A percentile compares a stretch with the other conserved stretches of the same genome.
Conservation (phyloP, 2,888 invertebrate species). For the Nysson spinosus region DNA sequence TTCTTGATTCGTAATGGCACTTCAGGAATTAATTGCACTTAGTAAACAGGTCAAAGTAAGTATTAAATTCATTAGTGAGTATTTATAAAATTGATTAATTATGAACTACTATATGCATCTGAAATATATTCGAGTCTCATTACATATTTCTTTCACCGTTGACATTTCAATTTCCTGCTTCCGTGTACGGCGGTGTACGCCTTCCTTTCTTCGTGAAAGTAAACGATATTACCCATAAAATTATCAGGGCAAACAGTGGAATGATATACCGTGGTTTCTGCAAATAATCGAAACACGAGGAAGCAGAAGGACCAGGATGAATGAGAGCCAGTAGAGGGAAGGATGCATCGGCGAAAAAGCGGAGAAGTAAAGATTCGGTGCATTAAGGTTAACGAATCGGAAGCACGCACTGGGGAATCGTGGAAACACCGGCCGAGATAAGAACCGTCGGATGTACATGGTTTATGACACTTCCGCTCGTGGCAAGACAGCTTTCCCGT, state of each 20-base stretch:
- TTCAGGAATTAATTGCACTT: no score
- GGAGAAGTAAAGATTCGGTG: constrained; percentile 52
- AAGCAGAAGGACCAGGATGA: not conserved
- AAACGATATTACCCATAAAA: not conserved
- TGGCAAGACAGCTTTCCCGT: constrained; percentile 32
- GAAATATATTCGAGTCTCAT: no score
- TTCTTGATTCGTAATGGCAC: no score
- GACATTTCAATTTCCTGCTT: not conserved
- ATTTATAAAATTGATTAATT: no score
- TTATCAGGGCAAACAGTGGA: not conserved
- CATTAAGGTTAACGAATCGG: constrained; percentile 66
- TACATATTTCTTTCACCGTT: constrained; percentile 3
- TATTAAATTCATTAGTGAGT: no score
- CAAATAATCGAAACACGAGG: constrained; percentile 32
- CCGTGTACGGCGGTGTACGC: not conserved
- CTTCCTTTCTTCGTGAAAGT: not conserved
- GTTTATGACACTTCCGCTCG: constrained; percentile 60
- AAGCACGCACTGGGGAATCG: constrained; percentile 57
- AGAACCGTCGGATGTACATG: constrained; percentile 54
- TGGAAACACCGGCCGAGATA: constrained; percentile 45
- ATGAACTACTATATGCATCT: no score
- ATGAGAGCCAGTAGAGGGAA: not conserved
- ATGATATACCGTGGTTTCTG: constrained; percentile 27
- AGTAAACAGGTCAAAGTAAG: no score
- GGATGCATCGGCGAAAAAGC: constrained; percentile 33